These are phyloP conservation scores for Apamea monoglypha DNA, from an alignment of 2,888 invertebrate species.

Conservation along the genomic window DNA sequence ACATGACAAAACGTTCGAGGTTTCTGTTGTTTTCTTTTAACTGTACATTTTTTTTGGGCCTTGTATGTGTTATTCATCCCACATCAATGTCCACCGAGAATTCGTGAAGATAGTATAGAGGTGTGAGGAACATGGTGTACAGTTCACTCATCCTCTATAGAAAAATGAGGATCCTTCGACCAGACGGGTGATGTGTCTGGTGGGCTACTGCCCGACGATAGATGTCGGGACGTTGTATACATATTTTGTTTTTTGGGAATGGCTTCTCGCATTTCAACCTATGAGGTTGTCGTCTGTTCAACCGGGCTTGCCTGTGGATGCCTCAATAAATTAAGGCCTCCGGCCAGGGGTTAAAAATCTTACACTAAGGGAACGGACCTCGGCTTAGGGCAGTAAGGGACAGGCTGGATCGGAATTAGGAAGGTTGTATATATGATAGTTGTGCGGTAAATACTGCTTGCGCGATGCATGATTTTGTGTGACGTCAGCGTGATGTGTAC, in stretches of 20 bases:
- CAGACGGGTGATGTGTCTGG: background rate
- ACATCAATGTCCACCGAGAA: background rate
- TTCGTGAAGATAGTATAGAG: background rate
- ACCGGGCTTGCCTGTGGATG: too few relatives aligned
- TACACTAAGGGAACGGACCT: too few relatives aligned
- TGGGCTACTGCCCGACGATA: background rate
- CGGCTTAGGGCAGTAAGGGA: too few relatives aligned
- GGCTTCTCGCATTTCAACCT: too few relatives aligned
- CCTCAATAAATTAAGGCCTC: too few relatives aligned
- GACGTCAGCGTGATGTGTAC: background rate
- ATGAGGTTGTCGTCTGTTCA: too few relatives aligned
- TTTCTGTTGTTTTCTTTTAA: background rate
- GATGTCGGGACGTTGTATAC: background rate
- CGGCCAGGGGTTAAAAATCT: too few relatives aligned
- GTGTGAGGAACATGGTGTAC: background rate
- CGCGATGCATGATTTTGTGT: background rate
- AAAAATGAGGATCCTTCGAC: background rate
- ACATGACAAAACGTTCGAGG: slow-evolving; percentile 3
- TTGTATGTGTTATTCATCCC: too few relatives aligned
- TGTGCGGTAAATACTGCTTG: background rate
- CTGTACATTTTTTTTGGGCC: background rate
- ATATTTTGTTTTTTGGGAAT: too few relatives aligned
- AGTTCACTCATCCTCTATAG: background rate
- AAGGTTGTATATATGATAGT: background rate
- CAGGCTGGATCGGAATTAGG: too few relatives aligned